phyloP scores from a whole-genome alignment of 2,113 vertebrate species.

The Climacteris rufus region DNA sequence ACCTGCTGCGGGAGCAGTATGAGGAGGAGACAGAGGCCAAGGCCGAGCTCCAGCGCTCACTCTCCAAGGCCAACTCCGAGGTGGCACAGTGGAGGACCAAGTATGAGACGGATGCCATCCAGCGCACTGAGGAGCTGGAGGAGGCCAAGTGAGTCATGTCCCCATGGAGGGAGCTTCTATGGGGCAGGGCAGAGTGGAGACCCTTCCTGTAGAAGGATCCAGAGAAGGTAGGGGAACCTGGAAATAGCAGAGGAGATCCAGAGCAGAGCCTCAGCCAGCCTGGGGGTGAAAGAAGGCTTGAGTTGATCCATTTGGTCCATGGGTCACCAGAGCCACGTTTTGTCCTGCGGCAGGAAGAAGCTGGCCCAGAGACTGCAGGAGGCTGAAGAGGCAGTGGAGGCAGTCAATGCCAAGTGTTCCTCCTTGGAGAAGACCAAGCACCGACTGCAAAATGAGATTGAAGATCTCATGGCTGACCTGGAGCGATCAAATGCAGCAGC shows the following conservation, averaged over 20 bases:
- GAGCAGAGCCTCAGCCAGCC: background rate
- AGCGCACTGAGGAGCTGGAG: background rate
- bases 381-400: slow-evolving; percentile 85
- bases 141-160: background rate
- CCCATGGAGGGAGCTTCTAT: background rate
- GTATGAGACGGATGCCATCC: slow-evolving; percentile 86
- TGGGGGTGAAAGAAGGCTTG: background rate
- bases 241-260: background rate
- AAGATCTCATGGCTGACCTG: slow-evolving; percentile 92
- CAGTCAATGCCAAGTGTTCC: slow-evolving; percentile 88
- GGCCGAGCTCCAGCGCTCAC: slow-evolving; percentile 72
- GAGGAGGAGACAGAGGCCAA: slow-evolving; percentile 85
- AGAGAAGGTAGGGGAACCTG: background rate
- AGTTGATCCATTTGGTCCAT: background rate
- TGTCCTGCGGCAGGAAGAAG: slow-evolving; percentile 78
- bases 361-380: slow-evolving; percentile 90
- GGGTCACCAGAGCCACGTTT: background rate
- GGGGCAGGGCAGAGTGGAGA: background rate
- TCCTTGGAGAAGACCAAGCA: slow-evolving; percentile 93
- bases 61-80: background rate
- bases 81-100: background rate
- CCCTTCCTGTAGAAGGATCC: background rate
- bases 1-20: background rate
- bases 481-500: slow-evolving; percentile 81
- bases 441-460: slow-evolving; percentile 89